These are phyloP conservation scores for Phengaris arion DNA, from an alignment of 2,888 invertebrate genomes.

Conservation along the genomic window DNA sequence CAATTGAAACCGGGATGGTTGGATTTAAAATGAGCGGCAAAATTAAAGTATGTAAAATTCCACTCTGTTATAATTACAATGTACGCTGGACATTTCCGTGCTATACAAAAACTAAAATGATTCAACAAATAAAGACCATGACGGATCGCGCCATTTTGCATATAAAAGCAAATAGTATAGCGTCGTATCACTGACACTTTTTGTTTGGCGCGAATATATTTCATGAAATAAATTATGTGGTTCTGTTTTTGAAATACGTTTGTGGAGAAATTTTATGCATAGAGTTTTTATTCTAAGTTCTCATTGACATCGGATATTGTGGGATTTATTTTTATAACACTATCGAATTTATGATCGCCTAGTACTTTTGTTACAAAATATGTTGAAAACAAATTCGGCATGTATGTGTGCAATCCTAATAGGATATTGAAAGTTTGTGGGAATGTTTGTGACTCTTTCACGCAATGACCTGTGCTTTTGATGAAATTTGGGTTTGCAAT, in stretches of 20 bases:
- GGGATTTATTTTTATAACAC: neutral
- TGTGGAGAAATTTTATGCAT: slow-evolving; percentile 22
- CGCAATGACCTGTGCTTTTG: no score
- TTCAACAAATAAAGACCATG: slow-evolving; percentile 47
- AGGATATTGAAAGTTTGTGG: no score
- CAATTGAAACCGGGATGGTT: neutral
- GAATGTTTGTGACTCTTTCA: no score
- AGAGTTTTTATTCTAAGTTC: slow-evolving; percentile 14
- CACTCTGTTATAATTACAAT: slow-evolving; percentile 21
- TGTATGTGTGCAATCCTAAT: no score
- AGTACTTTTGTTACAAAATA: no score
- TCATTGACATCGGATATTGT: slow-evolving; percentile 16
- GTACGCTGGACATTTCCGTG: slow-evolving; percentile 6
- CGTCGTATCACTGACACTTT: slow-evolving; percentile 42
- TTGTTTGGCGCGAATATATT: slow-evolving; percentile 33
- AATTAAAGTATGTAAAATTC: slow-evolving; percentile 17
- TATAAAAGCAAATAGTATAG: slow-evolving; percentile 46
- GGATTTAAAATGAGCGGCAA: neutral
- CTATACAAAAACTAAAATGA: slow-evolving; percentile 25
- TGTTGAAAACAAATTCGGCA: no score
- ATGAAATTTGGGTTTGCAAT: no score
- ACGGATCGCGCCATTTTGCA: slow-evolving; percentile 53
- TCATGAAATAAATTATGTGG: slow-evolving; percentile 26
- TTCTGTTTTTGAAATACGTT: slow-evolving; percentile 25
- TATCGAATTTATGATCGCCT: neutral